Evolutionary conservation across 2,888 invertebrate genomes (phyloP), one percentile per base, ranked within the genome.

Genomic region (Calameuta idolon): DNA sequence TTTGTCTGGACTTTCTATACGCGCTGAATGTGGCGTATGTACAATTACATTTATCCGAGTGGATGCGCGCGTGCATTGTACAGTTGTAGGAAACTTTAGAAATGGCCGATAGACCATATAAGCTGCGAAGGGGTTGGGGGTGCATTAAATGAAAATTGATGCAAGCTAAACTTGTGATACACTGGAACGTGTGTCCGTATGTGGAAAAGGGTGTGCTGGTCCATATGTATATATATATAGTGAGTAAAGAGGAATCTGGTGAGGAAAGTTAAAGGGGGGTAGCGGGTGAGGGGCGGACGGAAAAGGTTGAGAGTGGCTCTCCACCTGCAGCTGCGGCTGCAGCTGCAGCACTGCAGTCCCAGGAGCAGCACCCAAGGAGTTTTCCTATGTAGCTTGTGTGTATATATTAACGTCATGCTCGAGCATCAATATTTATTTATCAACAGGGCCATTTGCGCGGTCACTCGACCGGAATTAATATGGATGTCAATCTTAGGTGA

Each of bases 11-110:
- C 71, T 33, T 71, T 71, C 31, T 31, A 71, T 71, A 31, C 71
- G 15, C 11, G 31, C 71, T 31, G 71, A 71, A 34, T 31, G 71
- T n/a, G 71, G 12, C 71, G 71, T 71, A 34, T 11, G 71, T 31
- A 71, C 71, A 15, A 71, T 71, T 71, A 71, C 55, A 55, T 55
- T 55, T 55, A 55, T 55, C 55, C 55, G 55, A 55, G 55, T 55
- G 55, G 23, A 55, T 55, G 23, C 55, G 55, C 55, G 23, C 23
- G 55, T 55, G 23, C 15, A 55, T 55, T 23, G 55, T 23, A 23
- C 23, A 23, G 55, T 55, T 55, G 55, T 55, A 55, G 55, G 55
- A 23, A 55, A 55, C 55, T 55, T 55, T 55, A 55, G 55, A 55
- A 55, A 55, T 55, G 55, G 55, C 55, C 55, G 23, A 23, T 55